A percentile compares a stretch with the other conserved stretches of the same genome.
Evolutionary conservation across 2,113 vertebrate species (phyloP).

Genomic region (Phoenicopterus ruber): DNA sequence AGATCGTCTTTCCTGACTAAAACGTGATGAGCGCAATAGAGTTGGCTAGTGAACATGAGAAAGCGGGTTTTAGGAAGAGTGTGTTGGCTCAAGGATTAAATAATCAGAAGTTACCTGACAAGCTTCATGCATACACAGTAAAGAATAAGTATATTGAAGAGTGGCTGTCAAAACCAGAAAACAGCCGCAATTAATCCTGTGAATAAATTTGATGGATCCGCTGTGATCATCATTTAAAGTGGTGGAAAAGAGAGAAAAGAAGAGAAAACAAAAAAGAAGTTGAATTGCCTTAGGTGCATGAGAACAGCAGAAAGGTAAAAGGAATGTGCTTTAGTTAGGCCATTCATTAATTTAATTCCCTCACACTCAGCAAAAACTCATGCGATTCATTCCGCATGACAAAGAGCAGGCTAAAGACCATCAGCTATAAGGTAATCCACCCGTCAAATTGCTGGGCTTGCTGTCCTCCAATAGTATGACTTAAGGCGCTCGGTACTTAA

Average conservation of each 20-base stretch:
- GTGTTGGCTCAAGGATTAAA: neutral
- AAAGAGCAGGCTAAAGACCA: neutral
- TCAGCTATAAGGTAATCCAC: neutral
- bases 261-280: neutral
- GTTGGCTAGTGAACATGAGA: neutral
- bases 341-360: neutral
- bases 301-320: neutral
- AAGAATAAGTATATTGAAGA: neutral
- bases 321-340: neutral
- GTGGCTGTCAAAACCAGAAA: neutral
- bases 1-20: neutral
- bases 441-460: neutral
- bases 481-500: neutral
- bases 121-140: neutral
- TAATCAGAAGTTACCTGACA: slow-evolving; percentile 4
- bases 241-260: neutral
- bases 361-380: neutral
- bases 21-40: neutral
- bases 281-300: neutral
- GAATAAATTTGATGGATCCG: neutral
- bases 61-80: neutral
- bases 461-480: neutral
- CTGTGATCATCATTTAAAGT: neutral
- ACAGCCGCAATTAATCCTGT: neutral
- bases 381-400: neutral